Evolutionary conservation across 2,888 invertebrate genomes (phyloP).

Genomic region (Mythimna lalbum): DNA sequence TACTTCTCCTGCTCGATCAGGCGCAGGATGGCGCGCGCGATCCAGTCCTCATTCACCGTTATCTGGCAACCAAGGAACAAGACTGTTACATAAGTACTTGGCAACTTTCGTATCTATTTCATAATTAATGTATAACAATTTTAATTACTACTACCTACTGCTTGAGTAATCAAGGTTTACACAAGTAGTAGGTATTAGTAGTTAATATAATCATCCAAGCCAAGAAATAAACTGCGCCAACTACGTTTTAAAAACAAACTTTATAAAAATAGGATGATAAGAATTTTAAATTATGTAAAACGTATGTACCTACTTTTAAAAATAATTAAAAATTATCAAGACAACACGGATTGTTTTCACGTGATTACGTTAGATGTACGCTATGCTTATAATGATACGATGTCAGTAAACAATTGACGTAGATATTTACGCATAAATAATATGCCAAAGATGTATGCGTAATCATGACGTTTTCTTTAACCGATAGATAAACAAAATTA

Average conservation of each 20-base stretch:
- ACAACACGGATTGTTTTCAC: neutral
- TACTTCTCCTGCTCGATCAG: slow-evolving; percentile 96
- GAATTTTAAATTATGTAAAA: slow-evolving; percentile 1
- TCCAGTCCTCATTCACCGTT: slow-evolving; percentile 95
- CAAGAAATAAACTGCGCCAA: no score
- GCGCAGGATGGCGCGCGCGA: slow-evolving; percentile 95
- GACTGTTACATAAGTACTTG: neutral
- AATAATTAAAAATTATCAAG: slow-evolving; percentile 19
- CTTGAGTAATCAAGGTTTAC: neutral
- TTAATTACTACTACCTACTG: no score
- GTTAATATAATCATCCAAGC: neutral
- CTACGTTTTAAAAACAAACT: neutral
- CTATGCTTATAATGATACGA: neutral
- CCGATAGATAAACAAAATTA: neutral
- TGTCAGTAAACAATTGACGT: slow-evolving; percentile 9
- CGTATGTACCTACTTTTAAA: neutral
- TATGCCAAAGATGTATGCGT: neutral
- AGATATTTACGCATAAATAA: neutral
- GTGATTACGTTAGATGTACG: neutral
- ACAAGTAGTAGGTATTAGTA: no score
- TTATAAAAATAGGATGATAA: slow-evolving; percentile 1
- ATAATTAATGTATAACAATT: neutral
- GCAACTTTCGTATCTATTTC: no score
- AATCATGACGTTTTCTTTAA: slow-evolving; percentile 21
- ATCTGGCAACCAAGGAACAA: slow-evolving; percentile 79